phyloP scores from a whole-genome alignment of 2,113 vertebrate genomes.

The Microtus montanus region DNA sequence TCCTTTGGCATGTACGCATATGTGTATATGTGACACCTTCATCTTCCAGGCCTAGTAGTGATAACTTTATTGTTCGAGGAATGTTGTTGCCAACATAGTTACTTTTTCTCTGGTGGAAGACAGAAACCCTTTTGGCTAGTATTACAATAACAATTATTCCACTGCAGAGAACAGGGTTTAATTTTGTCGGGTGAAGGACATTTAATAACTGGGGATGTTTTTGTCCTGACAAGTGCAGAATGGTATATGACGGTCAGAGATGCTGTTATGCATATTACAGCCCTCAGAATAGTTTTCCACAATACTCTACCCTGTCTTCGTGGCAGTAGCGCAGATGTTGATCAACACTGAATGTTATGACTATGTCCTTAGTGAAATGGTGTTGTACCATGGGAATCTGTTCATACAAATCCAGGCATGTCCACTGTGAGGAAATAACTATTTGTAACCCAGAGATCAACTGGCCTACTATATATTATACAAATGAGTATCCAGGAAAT shows the following conservation, averaged over 20 bases:
- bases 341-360: background rate
- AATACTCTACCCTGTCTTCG: background rate
- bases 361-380: background rate
- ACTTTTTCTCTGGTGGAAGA: background rate
- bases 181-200: background rate
- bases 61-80: slow-evolving; percentile 21
- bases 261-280: background rate
- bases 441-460: background rate
- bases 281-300: no score
- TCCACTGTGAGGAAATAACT: background rate
- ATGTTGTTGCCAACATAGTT: background rate
- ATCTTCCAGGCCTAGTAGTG: slow-evolving; percentile 28
- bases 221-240: background rate
- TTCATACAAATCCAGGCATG: background rate
- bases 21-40: background rate
- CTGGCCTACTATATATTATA: background rate
- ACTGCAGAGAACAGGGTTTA: background rate
- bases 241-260: background rate
- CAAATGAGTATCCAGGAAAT: background rate
- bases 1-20: slow-evolving; percentile 4
- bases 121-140: background rate
- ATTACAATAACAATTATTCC: background rate
- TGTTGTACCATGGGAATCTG: background rate
- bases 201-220: background rate
- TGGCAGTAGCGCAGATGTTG: background rate